Evolutionary conservation across 2,797 vertebrate genomes (phyloP).

Genomic region (Peromyscus eremicus): DNA sequence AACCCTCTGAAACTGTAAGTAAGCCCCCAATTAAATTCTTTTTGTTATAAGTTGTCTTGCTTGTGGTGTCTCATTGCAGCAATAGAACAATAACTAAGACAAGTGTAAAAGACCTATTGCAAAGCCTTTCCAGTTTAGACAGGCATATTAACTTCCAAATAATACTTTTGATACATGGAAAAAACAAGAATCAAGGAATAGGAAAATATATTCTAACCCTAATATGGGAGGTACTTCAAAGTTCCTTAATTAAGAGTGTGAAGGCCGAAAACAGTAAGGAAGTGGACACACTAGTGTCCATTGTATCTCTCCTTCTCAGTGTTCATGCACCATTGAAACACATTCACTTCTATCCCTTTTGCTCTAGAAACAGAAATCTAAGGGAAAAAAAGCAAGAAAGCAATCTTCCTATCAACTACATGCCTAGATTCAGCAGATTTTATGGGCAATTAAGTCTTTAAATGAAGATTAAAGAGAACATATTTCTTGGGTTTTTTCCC

Average conservation of each 20-base stretch:
- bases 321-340: neutral
- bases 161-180: neutral
- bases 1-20: neutral
- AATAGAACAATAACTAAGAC: neutral
- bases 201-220: neutral
- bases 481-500: neutral
- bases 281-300: neutral
- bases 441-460: conserved; percentile 65
- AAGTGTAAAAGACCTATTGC: neutral
- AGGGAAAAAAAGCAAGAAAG: neutral
- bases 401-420: conserved; percentile 53
- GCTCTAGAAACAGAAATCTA: conserved; percentile 58
- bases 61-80: neutral
- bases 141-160: neutral
- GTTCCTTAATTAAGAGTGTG: neutral
- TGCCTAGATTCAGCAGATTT: conserved; percentile 64
- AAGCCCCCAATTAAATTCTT: neutral
- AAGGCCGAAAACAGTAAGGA: neutral
- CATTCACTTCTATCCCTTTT: neutral
- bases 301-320: neutral
- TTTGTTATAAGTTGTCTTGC: neutral
- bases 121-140: neutral
- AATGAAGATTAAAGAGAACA: conserved; percentile 61
- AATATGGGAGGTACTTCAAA: neutral
- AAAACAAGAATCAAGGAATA: neutral